Evolutionary conservation across 2,888 invertebrate genomes (phyloP), one percentile per base, ranked within the genome.

Genomic region (Leucoma salicis): DNA sequence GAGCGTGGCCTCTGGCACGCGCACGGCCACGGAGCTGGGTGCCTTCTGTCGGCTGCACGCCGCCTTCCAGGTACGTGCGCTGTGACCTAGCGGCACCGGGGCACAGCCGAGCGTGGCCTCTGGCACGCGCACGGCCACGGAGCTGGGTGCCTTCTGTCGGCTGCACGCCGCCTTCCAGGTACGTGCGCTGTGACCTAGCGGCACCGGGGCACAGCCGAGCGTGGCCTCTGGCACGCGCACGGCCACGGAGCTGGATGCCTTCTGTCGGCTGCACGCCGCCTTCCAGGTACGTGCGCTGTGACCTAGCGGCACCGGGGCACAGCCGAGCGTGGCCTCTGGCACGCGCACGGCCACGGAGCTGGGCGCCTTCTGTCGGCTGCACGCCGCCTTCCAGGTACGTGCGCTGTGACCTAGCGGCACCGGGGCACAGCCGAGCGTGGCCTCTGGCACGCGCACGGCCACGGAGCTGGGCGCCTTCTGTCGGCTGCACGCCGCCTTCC

Each of bases 381-480:
- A 94, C 71, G 91, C 92, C 10, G 85, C 91, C 55, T 92, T 93
- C 63, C 91, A 92, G 76, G 90, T 90, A 51, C n/a, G n/a, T n/a
- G n/a, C n/a, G n/a, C n/a, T n/a, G n/a, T n/a, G n/a, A n/a, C n/a
- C n/a, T n/a, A n/a, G n/a, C n/a, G n/a, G n/a, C n/a, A n/a, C n/a
- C n/a, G n/a, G n/a, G n/a, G n/a, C n/a, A n/a, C n/a, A n/a, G n/a
- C n/a, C n/a, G n/a, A n/a, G n/a, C n/a, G n/a, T n/a, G n/a, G n/a
- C n/a, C n/a, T n/a, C n/a, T n/a, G n/a, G 93, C 43, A 91, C 92
- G 50, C 91, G 97, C 7, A 93, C 95, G 53, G 91, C 92, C 14
- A 79, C 91, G 7, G 97, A 97, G 70, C 91, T 94, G 63, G 93
- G 93, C 54, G 91, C 92, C 47, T 95, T 96, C 78, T 92, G 92